Percentiles rank a stretch among this genome's conserved stretches.
Evolutionary conservation across 2,888 invertebrate genomes (phyloP).

Genomic region (Notodonta ziczac): DNA sequence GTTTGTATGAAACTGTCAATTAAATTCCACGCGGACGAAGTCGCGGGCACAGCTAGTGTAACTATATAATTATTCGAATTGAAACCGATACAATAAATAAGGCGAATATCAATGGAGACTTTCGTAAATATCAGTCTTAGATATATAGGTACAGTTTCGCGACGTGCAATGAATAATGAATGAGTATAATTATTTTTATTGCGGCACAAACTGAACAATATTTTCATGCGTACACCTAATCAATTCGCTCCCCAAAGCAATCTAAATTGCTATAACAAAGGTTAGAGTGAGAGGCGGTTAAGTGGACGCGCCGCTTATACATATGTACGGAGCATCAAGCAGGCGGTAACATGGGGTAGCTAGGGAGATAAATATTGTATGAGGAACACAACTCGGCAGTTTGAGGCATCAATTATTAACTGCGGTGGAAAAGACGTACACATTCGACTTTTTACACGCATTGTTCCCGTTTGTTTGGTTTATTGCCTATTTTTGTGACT

Average conservation of each 20-base stretch:
- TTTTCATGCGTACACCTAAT: constrained; percentile 47
- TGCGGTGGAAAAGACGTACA: constrained; percentile 69
- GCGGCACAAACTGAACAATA: constrained; percentile 30
- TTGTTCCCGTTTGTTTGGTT: constrained; percentile 68
- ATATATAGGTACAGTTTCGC: neutral
- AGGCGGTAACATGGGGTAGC: constrained; percentile 78
- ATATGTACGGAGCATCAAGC: constrained; percentile 56
- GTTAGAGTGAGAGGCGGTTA: constrained; percentile 48
- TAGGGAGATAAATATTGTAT: constrained; percentile 79
- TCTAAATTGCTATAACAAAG: constrained; percentile 54
- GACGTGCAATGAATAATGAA: neutral
- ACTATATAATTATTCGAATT: neutral
- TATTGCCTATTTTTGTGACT: constrained; percentile 77
- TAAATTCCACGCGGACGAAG: too few relatives aligned
- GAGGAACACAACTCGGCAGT: constrained; percentile 84
- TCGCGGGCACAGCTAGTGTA: too few relatives aligned
- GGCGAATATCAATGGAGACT: neutral
- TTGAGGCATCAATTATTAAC: constrained; percentile 82
- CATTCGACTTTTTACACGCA: constrained; percentile 76
- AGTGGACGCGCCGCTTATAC: constrained; percentile 49
- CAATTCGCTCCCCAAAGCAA: constrained; percentile 51
- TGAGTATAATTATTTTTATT: constrained; percentile 6
- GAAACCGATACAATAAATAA: neutral
- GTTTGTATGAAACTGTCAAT: too few relatives aligned
- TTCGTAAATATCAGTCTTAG: neutral